Evolutionary conservation across 1,140 invertebrate genomes (phyloP).

Genomic region (Drosophila seguyi): DNA sequence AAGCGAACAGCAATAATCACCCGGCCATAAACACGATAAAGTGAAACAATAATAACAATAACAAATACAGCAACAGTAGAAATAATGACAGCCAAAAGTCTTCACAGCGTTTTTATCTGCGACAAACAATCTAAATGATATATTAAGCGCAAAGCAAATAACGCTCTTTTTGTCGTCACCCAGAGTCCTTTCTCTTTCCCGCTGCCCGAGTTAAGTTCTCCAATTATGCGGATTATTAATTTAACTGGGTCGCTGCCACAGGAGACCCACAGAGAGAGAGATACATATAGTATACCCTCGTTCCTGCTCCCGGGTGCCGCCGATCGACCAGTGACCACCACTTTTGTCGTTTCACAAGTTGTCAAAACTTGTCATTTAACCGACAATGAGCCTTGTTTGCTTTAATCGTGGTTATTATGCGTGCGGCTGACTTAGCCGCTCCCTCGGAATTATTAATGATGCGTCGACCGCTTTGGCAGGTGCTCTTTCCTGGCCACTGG

Average conservation of each 20-base stretch:
- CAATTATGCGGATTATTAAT: conserved; percentile 85
- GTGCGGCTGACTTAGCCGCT: conserved; percentile 63
- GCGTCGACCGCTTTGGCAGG: conserved; percentile 63
- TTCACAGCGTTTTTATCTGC: conserved; percentile 73
- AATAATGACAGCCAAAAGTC: conserved; percentile 77
- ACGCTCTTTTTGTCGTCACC: conserved; percentile 80
- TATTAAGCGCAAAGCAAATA: conserved; percentile 85
- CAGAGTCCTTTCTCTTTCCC: conserved; percentile 44
- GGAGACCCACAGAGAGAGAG: neutral
- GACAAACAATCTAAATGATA: conserved; percentile 85
- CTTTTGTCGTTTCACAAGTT: conserved; percentile 83
- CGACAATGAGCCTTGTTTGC: conserved; percentile 85
- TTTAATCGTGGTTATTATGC: conserved; percentile 85
- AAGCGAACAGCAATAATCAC: conserved; percentile 60
- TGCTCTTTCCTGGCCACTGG: conserved; percentile 53
- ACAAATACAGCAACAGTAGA: conserved; percentile 55
- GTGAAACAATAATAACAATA: conserved; percentile 58
- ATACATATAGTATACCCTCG: conserved; percentile 4
- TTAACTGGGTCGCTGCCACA: conserved; percentile 72
- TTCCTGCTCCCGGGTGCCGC: conserved; percentile 15
- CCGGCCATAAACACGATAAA: conserved; percentile 39
- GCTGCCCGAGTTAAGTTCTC: conserved; percentile 73
- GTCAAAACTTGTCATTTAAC: conserved; percentile 85
- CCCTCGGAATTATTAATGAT: conserved; percentile 74
- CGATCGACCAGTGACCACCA: conserved; percentile 62